Percentiles rank a stretch among this genome's conserved stretches.
Evolutionary conservation across 2,113 vertebrate species (phyloP).

Genomic region (Dolichotis patagonum): DNA sequence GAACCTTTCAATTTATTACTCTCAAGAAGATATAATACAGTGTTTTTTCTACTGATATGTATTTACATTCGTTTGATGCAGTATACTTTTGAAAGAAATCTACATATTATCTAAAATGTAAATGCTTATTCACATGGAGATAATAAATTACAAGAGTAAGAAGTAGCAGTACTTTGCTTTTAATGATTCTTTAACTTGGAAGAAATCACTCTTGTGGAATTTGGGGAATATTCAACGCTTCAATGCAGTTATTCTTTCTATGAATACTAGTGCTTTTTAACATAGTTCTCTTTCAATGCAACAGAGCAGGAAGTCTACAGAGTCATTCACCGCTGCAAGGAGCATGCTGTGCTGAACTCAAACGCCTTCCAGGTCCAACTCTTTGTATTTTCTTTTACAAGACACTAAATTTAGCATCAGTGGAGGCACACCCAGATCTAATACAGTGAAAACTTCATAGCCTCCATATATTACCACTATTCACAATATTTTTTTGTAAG

Average conservation of each 20-base stretch:
- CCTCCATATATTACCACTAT: conserved; percentile 69
- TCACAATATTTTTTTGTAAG: conserved; percentile 68
- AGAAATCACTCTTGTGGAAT: conserved; percentile 21
- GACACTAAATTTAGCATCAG: conserved; percentile 80
- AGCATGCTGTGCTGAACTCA: conserved; percentile 78
- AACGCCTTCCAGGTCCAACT: conserved; percentile 80
- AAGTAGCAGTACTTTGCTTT: conserved; percentile 23
- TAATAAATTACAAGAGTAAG: conserved; percentile 6
- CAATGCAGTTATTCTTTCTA: conserved; percentile 48
- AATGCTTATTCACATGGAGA: neutral
- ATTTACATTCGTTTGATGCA: conserved; percentile 1
- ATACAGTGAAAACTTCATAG: conserved; percentile 71
- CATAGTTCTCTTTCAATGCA: conserved; percentile 53
- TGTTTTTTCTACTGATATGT: neutral
- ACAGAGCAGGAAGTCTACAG: conserved; percentile 3
- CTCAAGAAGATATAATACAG: conserved; percentile 31
- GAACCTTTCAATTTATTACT: conserved; percentile 17
- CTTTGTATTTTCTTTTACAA: conserved; percentile 71
- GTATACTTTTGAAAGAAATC: conserved; percentile 31
- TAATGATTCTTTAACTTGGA: neutral
- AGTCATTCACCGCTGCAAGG: conserved; percentile 43
- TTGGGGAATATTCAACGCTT: neutral
- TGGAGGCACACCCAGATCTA: conserved; percentile 76
- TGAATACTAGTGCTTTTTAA: conserved; percentile 54
- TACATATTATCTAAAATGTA: neutral